These are phyloP conservation scores for Lordiphosa fenestrarum DNA, from an alignment of 2,888 invertebrate genomes.

Conservation along the genomic window DNA sequence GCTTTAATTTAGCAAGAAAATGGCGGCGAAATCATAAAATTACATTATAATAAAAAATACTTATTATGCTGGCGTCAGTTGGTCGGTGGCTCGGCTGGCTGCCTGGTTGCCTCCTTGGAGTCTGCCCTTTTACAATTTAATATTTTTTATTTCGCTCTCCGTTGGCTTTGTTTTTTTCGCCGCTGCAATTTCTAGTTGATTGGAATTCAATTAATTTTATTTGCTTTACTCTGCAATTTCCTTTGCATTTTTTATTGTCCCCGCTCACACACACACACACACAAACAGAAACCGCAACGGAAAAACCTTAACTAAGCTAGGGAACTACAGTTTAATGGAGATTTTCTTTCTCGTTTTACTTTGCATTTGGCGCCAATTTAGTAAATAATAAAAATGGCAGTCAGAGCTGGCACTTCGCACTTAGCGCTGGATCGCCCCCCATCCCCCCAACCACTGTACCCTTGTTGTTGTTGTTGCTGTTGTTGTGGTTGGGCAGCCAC, in stretches of 20 bases:
- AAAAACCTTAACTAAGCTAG: conserved; percentile 35
- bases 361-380: conserved; percentile 76
- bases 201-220: conserved; percentile 78
- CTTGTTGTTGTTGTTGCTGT: too few species aligned
- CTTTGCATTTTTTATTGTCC: conserved; percentile 72
- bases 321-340: conserved; percentile 65
- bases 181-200: conserved; percentile 74
- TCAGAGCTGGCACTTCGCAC: conserved; percentile 69
- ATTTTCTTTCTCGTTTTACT: conserved; percentile 43
- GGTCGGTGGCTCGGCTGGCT: conserved; percentile 14
- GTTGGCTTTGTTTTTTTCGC: conserved; percentile 21
- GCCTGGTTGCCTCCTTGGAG: conserved; percentile 21
- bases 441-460: conserved; percentile 6
- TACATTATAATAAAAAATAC: conserved; percentile 67
- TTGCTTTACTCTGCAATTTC: conserved; percentile 75
- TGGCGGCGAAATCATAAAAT: conserved; percentile 73
- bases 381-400: conserved; percentile 67
- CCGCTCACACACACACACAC: conserved; percentile 43
- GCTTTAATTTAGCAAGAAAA: conserved; percentile 75
- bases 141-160: conserved; percentile 31
- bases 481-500: conserved; percentile 43
- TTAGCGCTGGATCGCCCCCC: conserved; percentile 27
- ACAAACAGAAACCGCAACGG: conserved; percentile 42
- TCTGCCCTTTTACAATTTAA: conserved; percentile 51
- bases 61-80: conserved; percentile 49